phyloP scores from a whole-genome alignment of 2,797 vertebrate species.

The Anas acuta region DNA sequence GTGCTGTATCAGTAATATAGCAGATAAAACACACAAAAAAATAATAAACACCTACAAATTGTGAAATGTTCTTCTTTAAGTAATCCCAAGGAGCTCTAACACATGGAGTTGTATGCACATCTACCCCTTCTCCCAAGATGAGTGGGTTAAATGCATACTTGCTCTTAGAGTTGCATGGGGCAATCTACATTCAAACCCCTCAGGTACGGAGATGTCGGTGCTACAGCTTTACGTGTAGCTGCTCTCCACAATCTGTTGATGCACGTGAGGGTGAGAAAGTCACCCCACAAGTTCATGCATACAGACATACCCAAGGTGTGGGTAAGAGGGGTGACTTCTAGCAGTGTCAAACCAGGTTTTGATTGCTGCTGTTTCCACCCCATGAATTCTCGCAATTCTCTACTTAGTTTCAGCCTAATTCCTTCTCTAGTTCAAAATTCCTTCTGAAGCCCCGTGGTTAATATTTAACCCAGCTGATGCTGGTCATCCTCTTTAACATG shows the following conservation, averaged over 20 bases:
- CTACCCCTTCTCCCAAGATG: not conserved
- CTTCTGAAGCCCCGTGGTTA: not conserved
- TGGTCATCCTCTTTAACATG: not conserved
- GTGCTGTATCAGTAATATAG: not conserved
- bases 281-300: fast-evolving
- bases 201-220: not conserved
- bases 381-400: not conserved
- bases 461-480: not conserved
- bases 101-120: not conserved
- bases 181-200: not conserved
- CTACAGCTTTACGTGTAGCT: not conserved
- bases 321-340: not conserved
- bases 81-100: not conserved
- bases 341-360: not conserved
- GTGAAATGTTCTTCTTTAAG: not conserved
- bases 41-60: not conserved
- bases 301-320: not conserved
- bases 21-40: not conserved
- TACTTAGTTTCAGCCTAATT: not conserved
- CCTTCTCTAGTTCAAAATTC: not conserved
- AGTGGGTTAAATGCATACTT: not conserved
- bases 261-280: not conserved
- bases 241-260: not conserved
- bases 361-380: not conserved
- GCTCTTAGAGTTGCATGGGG: not conserved